A percentile compares a stretch with the other conserved stretches of the same genome.
Conservation (phyloP, 2,888 invertebrate genomes). For the Platycnemis pennipes region DNA sequence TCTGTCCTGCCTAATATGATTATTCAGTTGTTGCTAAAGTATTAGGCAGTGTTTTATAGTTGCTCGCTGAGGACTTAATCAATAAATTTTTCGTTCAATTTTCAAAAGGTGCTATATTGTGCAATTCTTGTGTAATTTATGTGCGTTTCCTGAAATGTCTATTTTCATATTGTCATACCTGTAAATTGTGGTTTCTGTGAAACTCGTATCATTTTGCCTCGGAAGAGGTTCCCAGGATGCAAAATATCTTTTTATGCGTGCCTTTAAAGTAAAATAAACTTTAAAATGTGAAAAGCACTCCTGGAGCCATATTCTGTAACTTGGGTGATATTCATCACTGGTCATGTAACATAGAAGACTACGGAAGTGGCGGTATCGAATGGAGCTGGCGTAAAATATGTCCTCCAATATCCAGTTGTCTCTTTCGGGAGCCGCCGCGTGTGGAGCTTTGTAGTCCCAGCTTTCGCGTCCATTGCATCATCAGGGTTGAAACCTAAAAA, state of each 20-base stretch:
- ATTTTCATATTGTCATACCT: background rate
- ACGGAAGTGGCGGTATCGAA: too few species aligned
- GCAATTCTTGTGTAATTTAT: background rate
- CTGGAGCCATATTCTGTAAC: too few species aligned
- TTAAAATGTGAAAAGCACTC: too few species aligned
- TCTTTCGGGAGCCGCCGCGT: too few species aligned
- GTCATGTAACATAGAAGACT: too few species aligned
- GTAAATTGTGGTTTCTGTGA: background rate
- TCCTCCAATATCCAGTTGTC: too few species aligned
- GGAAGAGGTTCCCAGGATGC: background rate
- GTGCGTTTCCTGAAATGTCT: background rate
- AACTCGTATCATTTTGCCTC: background rate
- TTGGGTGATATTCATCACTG: too few species aligned
- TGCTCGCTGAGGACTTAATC: too few species aligned
- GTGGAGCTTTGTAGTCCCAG: too few species aligned
- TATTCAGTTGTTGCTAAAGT: background rate
- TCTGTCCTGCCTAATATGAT: background rate
- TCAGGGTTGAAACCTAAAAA: too few species aligned
- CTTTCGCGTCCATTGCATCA: too few species aligned
- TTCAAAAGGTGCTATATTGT: background rate
- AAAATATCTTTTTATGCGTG: background rate
- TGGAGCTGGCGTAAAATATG: too few species aligned
- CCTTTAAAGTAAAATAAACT: background rate
- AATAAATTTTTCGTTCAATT: background rate
- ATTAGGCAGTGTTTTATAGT: background rate